Percentiles rank a stretch among this genome's conserved stretches.
These are phyloP conservation scores for Phenganax stokvisi DNA, from an alignment of 92 coral and sea anemone species.

Conservation along the genomic window DNA sequence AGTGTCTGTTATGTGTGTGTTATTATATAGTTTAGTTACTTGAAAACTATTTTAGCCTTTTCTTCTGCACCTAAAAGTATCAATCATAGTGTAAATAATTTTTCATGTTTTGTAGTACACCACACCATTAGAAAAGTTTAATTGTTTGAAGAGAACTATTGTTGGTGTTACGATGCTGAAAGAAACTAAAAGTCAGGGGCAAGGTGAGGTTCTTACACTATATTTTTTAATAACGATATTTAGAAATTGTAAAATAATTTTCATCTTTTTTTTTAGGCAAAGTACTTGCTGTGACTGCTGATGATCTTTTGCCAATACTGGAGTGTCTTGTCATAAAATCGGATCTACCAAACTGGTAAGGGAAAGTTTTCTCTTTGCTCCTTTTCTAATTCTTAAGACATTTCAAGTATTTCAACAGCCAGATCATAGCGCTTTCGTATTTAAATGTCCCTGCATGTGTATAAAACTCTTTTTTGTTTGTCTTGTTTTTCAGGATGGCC, in stretches of 20 bases:
- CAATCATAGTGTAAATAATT: background rate
- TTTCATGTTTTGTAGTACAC: slow-evolving; percentile 52
- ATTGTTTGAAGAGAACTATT: slow-evolving; percentile 74
- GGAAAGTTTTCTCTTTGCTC: background rate
- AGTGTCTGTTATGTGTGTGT: background rate
- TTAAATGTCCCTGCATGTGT: background rate
- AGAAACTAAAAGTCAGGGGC: slow-evolving; percentile 46
- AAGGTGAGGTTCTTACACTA: slow-evolving; percentile 43
- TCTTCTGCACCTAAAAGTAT: too few relatives aligned
- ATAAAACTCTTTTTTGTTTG: background rate
- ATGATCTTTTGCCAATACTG: slow-evolving; percentile 90
- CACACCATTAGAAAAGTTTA: slow-evolving; percentile 88
- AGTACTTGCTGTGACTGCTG: slow-evolving; percentile 78
- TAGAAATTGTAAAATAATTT: background rate
- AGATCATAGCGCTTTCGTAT: background rate
- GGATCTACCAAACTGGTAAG: slow-evolving; percentile 95
- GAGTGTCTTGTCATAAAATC: slow-evolving; percentile 86
- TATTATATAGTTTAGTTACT: background rate
- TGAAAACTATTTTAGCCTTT: background rate
- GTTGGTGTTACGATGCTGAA: slow-evolving; percentile 84
- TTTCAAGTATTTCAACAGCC: background rate
- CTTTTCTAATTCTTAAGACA: background rate
- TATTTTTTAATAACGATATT: background rate
- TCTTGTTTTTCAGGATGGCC: slow-evolving; percentile 66
- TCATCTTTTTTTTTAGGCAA: slow-evolving; percentile 46